Evolutionary conservation across 2,113 vertebrate species (phyloP), one percentile per base, ranked within the genome.

Genomic region (Microtus richardsoni): DNA sequence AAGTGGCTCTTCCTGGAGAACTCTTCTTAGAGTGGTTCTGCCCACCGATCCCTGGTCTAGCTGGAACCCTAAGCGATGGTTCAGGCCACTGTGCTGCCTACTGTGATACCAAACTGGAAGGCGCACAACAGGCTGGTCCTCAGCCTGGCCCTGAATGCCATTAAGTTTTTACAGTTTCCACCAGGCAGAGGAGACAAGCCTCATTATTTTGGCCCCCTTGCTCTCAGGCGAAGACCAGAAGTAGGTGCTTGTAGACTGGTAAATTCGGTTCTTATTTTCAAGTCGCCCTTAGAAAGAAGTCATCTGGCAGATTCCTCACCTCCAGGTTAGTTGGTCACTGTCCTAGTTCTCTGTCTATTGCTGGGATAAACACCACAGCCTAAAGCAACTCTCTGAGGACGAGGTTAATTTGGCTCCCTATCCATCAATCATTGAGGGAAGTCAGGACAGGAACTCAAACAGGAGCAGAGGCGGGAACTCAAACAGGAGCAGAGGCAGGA

Each of bases 91-190:
- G 0, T 30, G 33, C 54, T 11, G 30, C 21, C 47, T 13, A 21
- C 2, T 7, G 9, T 22, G 26, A 84, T 7, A 16, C 28, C 64
- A 52, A 22, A 21, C 66, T 36, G 17, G 11, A 49, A 44, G 64
- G 2, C 21, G 3, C 14, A n/a, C 62, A 13, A 60, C 0, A 19
- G 22, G 21, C 60, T 41, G 68, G 68, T 17, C 28, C 22, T 58
- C 0, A 0, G 7, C 7, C 14, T 75, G 30, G 2, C 33, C 22
- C 58, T 21, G 39, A 2, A 1, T 30, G 16, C 19, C 26, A 0
- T 71, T n/a, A 71, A 41, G 44, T 88, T 68, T 58, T 73, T 8
- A 1, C 5, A 30, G 83, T 39, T 47, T 54, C 39, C 6, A 1
- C 19, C 58, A 28, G 26, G 28, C 24, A 10, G 12, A 71, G 21